Conservation (phyloP, 2,797 vertebrate genomes). For the Merluccius polli region DNA sequence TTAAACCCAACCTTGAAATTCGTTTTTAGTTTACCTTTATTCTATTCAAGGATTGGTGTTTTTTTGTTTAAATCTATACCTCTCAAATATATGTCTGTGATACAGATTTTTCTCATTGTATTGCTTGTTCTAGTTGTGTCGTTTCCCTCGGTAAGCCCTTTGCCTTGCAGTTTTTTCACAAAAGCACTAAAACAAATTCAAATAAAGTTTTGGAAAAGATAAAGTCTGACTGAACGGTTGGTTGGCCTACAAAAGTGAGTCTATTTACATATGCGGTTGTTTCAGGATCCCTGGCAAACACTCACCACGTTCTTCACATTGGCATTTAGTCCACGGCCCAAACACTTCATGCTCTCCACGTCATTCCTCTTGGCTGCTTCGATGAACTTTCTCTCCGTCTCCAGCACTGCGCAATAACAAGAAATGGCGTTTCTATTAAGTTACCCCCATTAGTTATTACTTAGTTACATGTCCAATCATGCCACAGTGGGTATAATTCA, state of each 20-base stretch:
- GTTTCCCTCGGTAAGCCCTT: too few species aligned
- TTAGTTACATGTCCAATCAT: background rate
- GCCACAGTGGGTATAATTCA: background rate
- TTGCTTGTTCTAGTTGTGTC: too few species aligned
- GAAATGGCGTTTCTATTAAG: background rate
- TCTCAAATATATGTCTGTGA: too few species aligned
- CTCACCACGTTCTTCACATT: conserved; percentile 84
- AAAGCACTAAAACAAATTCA: background rate
- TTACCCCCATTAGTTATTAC: background rate
- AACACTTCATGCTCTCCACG: conserved; percentile 78
- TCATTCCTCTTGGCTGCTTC: conserved; percentile 86
- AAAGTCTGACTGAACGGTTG: background rate
- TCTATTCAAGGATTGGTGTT: background rate
- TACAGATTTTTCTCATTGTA: too few species aligned
- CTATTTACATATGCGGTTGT: background rate
- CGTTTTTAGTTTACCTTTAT: background rate
- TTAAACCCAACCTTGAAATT: background rate
- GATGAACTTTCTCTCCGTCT: conserved; percentile 83
- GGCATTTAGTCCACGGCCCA: conserved; percentile 78
- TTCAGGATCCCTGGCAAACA: conserved; percentile 24
- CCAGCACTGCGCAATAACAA: conserved; percentile 72
- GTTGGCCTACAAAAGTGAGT: background rate
- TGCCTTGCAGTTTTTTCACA: background rate
- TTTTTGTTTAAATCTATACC: background rate
- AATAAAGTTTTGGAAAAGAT: background rate